Evolutionary conservation across 2,888 invertebrate genomes (phyloP).

Genomic region (Synergus laeviventris): DNA sequence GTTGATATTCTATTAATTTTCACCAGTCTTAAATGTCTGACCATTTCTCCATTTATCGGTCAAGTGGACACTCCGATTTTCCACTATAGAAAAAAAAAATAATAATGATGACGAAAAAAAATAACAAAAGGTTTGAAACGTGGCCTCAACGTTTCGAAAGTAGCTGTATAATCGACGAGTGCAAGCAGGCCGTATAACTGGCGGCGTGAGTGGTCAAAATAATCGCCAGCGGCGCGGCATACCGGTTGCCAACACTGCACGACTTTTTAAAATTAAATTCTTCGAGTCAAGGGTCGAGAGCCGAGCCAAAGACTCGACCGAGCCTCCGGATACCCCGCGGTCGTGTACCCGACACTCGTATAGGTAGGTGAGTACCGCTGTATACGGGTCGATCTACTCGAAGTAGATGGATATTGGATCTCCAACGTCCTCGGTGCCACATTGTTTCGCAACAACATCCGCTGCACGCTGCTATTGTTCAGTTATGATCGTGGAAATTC

Average conservation of each 20-base stretch:
- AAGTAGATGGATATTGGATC: constrained; percentile 12
- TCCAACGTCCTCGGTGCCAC: not conserved
- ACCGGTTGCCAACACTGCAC: constrained; percentile 57
- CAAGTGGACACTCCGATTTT: not conserved
- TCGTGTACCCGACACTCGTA: not conserved
- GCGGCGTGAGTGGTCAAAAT: constrained; percentile 38
- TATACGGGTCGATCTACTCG: not conserved
- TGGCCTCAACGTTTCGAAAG: constrained; percentile 53
- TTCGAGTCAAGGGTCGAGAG: constrained; percentile 58
- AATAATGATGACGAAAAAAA: not conserved
- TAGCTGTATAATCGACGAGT: constrained; percentile 55
- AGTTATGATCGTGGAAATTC: not conserved
- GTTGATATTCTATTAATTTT: no score
- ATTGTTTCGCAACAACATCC: constrained; percentile 11
- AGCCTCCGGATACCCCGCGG: constrained; percentile 34
- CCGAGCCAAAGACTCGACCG: constrained; percentile 48
- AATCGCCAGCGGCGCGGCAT: constrained; percentile 57
- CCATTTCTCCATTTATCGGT: not conserved
- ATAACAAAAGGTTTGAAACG: not conserved
- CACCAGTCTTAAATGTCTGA: not conserved
- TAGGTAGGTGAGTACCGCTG: not conserved
- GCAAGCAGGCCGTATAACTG: constrained; percentile 48
- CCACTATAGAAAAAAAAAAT: not conserved
- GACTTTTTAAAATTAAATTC: constrained; percentile 61
- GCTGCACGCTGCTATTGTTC: not conserved